Base-by-base conservation (phyloP, 2,888 invertebrate genomes). In the Agonopterix alstromeriana region DNA sequence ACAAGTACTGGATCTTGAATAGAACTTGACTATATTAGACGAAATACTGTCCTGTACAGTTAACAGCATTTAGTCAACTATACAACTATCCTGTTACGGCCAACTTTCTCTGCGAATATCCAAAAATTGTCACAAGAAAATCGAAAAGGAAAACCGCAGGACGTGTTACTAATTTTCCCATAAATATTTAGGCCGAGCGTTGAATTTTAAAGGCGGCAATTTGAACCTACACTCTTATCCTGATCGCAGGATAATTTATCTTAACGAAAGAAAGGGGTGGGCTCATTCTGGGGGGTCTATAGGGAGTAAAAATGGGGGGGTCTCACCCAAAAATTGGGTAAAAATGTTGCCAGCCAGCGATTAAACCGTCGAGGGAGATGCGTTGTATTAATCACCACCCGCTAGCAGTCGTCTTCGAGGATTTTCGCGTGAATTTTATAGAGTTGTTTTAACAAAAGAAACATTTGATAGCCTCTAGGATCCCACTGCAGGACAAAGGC, bases 321-420 rank as follows among this genome's bases (percentile, higher is more conserved):
- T 62, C 53, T 70, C 73, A 47, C 81, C 83, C 86, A 87, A 88
- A 88, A 88, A 88, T 88, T 87, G 88, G 85, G 87, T 87, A 88
- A 88, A 88, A 88, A 88, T 88, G 88, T 87, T 87, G 83, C 87
- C 85, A 84, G 85, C 85, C 67, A 86, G 75, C 88, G 87, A 87
- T 87, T 88, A 88, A 88, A 87, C 83, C 82, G 82, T 84, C 71
- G 82, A 74, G 86, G 87, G 87, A 82, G 88, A 87, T 87, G 84
- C 88, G 88, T 87, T 82, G 84, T 87, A 88, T 87, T 88, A 88
- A 88, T 88, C 88, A 88, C 88, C 87, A 79, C 87, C 87, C 87
- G 73, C 73, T 61, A 62, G 63, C 72, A 77, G 74, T 80, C 80
- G 82, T 82, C 87, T 87, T 83, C 72, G 77, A 75, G 70, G 81